Conservation (phyloP, 2,113 vertebrate species). For the Muntiacus reevesi region DNA sequence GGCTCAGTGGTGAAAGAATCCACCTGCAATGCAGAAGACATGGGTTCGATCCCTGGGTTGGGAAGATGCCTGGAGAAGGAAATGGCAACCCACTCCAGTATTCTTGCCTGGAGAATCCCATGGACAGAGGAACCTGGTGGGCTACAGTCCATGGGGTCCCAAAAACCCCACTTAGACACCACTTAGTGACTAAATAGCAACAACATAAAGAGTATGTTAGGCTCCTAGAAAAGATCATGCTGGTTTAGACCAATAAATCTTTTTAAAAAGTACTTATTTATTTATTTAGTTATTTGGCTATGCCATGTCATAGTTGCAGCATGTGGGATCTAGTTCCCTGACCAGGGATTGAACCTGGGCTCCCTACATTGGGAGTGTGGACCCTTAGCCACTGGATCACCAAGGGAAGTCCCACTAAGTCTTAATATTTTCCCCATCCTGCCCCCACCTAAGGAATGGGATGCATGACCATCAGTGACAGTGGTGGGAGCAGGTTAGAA, state of each 20-base stretch:
- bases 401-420: background rate
- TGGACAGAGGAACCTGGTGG: background rate
- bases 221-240: background rate
- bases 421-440: background rate
- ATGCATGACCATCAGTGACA: background rate
- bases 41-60: background rate
- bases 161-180: background rate
- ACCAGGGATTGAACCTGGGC: background rate
- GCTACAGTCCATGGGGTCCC: background rate
- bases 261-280: background rate
- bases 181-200: background rate
- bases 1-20: background rate
- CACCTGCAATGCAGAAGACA: background rate
- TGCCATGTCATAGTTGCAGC: background rate
- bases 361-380: background rate
- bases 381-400: background rate
- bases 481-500: background rate
- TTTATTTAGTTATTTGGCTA: background rate
- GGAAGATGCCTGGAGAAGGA: background rate
- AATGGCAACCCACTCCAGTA: background rate
- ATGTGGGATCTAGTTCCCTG: background rate
- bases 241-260: background rate
- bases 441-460: background rate
- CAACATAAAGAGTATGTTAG: background rate
- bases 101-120: background rate